Percentiles rank a stretch among this genome's conserved stretches.
phyloP scores from a whole-genome alignment of 2,113 vertebrate species.

The Scophthalmus maximus region DNA sequence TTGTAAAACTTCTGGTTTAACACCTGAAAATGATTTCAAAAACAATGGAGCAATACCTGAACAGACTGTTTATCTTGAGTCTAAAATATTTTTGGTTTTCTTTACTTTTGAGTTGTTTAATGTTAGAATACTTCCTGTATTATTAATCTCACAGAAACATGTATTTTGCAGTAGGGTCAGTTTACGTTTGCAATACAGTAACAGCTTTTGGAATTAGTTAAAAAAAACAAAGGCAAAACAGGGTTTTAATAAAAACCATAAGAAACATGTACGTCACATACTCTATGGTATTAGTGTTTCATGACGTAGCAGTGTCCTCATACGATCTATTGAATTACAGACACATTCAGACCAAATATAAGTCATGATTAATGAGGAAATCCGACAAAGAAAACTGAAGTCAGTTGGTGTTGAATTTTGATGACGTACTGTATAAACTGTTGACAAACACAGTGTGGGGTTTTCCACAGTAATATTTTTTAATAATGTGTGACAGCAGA shows the following conservation, averaged over 20 bases:
- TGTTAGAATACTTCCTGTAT: not conserved
- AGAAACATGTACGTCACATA: not conserved
- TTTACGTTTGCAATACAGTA: not conserved
- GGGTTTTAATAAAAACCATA: conserved; percentile 3
- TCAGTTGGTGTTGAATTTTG: not conserved
- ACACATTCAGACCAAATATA: not conserved
- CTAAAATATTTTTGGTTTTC: not conserved
- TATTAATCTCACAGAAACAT: not conserved
- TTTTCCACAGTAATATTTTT: not conserved
- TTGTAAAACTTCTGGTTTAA: not conserved
- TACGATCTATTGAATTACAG: not conserved
- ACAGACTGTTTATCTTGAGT: not conserved
- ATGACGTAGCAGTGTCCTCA: not conserved
- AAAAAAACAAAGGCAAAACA: not conserved
- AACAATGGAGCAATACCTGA: not conserved
- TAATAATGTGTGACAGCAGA: not conserved
- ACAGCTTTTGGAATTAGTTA: not conserved
- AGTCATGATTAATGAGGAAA: not conserved
- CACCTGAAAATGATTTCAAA: not conserved
- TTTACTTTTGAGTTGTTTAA: not conserved
- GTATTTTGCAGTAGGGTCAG: not conserved
- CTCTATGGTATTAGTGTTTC: not conserved
- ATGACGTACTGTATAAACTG: not conserved
- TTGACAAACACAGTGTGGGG: not conserved
- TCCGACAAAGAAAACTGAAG: not conserved